phyloP scores from a whole-genome alignment of 53 echinoderm and acorn worm species.

The Echinarachnius parma region DNA sequence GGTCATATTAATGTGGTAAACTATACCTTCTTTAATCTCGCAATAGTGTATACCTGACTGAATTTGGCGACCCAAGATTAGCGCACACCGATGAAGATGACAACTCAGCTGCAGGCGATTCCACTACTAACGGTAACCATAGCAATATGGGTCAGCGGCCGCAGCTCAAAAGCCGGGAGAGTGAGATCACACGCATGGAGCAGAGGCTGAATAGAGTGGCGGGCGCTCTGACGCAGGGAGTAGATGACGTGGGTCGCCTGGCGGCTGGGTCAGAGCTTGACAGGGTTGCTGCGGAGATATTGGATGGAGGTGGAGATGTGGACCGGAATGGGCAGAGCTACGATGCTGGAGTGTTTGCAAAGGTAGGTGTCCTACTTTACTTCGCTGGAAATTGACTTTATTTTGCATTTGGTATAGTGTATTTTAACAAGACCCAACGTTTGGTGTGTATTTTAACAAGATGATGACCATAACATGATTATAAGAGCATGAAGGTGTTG shows the following conservation, averaged over 20 bases:
- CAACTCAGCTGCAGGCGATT: background rate
- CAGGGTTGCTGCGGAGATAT: too few species aligned
- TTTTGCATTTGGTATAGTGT: too few species aligned
- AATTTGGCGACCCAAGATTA: conserved; percentile 14
- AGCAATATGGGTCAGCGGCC: background rate
- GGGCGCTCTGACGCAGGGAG: conserved; percentile 38
- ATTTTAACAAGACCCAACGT: too few species aligned
- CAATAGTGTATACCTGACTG: conserved; percentile 38
- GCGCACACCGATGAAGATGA: background rate
- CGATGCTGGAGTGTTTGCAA: conserved; percentile 38
- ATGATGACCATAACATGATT: too few species aligned
- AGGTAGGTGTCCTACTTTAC: too few species aligned
- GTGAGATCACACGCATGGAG: conserved; percentile 61
- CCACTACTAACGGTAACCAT: background rate
- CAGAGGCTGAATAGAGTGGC: conserved; percentile 36
- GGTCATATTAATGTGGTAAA: too few species aligned
- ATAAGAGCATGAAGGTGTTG: too few species aligned
- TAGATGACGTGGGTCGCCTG: conserved; percentile 61
- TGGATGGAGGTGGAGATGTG: background rate
- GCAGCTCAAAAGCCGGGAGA: conserved; percentile 43
- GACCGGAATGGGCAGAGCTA: conserved; percentile 8
- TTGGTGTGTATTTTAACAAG: too few species aligned
- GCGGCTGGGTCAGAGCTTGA: conserved; percentile 17
- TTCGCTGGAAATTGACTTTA: too few species aligned
- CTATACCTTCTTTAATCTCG: too few species aligned